A percentile compares a stretch with the other conserved stretches of the same genome.
These are phyloP conservation scores for Thunnus albacares DNA, from an alignment of 2,797 vertebrate species.

Conservation along the genomic window DNA sequence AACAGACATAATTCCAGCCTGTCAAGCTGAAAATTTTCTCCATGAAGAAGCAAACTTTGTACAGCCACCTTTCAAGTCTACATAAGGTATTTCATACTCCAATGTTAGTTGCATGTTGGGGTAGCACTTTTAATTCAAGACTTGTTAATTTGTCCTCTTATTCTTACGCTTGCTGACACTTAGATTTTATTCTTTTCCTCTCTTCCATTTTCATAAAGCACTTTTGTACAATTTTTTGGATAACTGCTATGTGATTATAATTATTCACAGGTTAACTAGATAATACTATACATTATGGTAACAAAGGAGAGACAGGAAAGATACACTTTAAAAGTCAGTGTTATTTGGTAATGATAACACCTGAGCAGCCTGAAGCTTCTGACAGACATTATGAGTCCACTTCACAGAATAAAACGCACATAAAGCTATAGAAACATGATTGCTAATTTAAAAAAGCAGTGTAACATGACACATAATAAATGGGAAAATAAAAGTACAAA, in stretches of 20 bases:
- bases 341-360: constrained; percentile 42
- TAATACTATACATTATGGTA: background rate
- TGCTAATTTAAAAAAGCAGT: constrained; percentile 19
- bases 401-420: constrained; percentile 57
- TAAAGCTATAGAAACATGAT: constrained; percentile 25
- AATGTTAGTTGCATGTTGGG: background rate
- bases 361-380: constrained; percentile 54
- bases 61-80: background rate
- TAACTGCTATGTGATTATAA: background rate
- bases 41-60: background rate
- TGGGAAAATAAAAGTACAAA: background rate
- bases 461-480: constrained; percentile 23
- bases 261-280: background rate
- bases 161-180: background rate
- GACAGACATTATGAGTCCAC: constrained; percentile 31
- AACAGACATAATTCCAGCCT: too few species aligned
- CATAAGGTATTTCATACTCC: background rate
- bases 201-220: background rate
- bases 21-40: background rate
- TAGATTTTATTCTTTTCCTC: background rate
- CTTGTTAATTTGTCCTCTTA: background rate
- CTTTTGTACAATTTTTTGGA: background rate
- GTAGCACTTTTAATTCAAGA: too few species aligned
- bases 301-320: constrained; percentile 1
- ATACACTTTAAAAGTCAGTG: constrained; percentile 1